Evolutionary conservation across 2,797 vertebrate species (phyloP).

Genomic region (Malacoraja senta): DNA sequence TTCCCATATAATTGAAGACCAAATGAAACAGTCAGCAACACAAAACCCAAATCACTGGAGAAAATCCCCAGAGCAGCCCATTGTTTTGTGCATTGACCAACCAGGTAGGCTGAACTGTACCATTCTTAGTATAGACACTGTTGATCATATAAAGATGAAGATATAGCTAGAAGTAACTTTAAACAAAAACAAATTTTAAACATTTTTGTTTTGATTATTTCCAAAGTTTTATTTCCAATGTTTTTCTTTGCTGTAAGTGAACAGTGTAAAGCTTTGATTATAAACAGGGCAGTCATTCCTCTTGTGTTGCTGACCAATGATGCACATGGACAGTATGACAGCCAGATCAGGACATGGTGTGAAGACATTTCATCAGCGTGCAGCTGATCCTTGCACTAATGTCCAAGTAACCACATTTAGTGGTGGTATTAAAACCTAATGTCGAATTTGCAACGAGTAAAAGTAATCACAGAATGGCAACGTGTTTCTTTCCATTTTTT

Average conservation of each 20-base stretch:
- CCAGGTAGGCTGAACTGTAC: conserved; percentile 31
- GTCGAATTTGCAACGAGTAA: background rate
- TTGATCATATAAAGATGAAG: conserved; percentile 37
- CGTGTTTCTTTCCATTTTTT: background rate
- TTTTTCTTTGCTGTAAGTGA: conserved; percentile 16
- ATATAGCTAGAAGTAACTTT: background rate
- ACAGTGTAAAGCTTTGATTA: conserved; percentile 21
- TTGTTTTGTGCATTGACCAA: conserved; percentile 17
- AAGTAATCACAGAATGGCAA: conserved; percentile 13
- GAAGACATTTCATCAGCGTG: conserved; percentile 5
- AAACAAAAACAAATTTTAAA: conserved; percentile 28
- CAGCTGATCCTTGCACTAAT: background rate
- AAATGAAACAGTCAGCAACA: conserved; percentile 31
- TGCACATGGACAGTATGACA: background rate
- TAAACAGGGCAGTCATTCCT: conserved; percentile 35
- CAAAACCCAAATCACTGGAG: conserved; percentile 34
- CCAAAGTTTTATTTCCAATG: conserved; percentile 23
- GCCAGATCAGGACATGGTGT: conserved; percentile 18
- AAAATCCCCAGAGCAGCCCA: conserved; percentile 14
- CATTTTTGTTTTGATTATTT: conserved; percentile 22
- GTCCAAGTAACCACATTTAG: conserved; percentile 5
- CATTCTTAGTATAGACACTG: conserved; percentile 36
- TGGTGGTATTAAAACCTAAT: background rate
- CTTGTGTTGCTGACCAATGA: conserved; percentile 11
- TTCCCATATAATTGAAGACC: conserved; percentile 21